Evolutionary conservation across 2,797 vertebrate species (phyloP), one percentile per base, ranked within the genome.

Genomic region (Gallinago solitaria): DNA sequence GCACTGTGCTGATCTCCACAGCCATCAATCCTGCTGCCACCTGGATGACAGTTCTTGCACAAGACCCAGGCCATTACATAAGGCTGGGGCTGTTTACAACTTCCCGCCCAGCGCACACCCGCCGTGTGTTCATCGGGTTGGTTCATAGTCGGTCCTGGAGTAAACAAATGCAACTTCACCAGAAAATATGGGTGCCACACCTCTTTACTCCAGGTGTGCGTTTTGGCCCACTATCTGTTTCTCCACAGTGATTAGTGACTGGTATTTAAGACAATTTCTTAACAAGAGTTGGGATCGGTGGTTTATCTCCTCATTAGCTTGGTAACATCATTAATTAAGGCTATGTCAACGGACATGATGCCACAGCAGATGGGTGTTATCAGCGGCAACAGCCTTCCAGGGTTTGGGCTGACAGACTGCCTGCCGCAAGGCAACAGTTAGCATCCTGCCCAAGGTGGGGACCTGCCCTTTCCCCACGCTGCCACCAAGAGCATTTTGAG

Each of bases 91-190:
- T 95, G 90, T 96, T 95, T 92, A 95, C 96, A 87, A 70, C 91
- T 91, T 95, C 78, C 85, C 85, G 30, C 86, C 95, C 91, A 91
- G 87, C 7, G 37, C 96, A 83, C 92, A 37, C 95, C 96, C 76
- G 61, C 69, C 9, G 0, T 77, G 85, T 90, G 83, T 89, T 94
- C 70, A 92, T 96, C 75, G 63, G 89, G 73, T 95, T 73, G 74
- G 84, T 96, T 92, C 91, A 67, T 24, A 90, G 67, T 63, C 68
- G 41, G 45, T 67, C 86, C 73, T 57, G 96, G 77, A 80, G 95
- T 96, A 96, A 97, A 95, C 93, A 95, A 87, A 95, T 60, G 95
- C 79, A 95, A 94, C 93, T 96, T 94, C 96, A 93, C 93, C 93
- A 92, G 95, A 95, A 96, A 94, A 93, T 85, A 65, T 3, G 0